Evolutionary conservation across 2,797 vertebrate genomes (phyloP).

Genomic region (Spheniscus humboldti): DNA sequence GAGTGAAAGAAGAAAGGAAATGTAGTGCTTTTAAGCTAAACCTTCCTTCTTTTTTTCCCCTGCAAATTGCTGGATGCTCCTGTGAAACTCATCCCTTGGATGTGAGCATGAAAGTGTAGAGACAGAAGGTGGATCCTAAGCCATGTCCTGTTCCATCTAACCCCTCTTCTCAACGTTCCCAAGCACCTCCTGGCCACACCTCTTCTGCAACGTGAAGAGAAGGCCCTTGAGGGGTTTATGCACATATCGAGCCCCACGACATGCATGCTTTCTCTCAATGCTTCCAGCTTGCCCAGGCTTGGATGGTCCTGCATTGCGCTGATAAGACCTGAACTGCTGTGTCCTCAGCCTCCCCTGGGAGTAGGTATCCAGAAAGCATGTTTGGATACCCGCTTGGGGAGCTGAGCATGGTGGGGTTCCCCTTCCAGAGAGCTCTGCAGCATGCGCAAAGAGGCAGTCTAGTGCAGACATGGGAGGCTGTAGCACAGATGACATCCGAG

Average conservation of each 20-base stretch:
- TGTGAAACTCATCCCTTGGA: neutral
- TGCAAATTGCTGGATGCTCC: neutral
- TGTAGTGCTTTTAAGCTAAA: neutral
- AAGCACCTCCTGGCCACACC: rapidly evolving
- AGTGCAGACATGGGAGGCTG: neutral
- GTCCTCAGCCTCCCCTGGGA: neutral
- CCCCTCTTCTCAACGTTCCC: neutral
- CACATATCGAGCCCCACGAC: rapidly evolving
- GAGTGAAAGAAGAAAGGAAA: neutral
- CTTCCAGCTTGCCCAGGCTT: neutral
- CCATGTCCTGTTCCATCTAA: neutral
- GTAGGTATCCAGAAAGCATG: neutral
- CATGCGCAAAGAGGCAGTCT: neutral
- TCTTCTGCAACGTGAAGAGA: neutral
- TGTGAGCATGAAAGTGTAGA: neutral
- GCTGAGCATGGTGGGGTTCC: neutral
- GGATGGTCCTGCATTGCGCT: neutral
- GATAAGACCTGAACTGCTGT: neutral
- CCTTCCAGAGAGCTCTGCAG: neutral
- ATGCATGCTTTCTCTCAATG: rapidly evolving
- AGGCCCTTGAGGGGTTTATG: neutral
- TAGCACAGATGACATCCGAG: neutral
- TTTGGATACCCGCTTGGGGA: neutral
- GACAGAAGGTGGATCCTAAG: neutral
- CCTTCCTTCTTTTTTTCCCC: neutral